Evolutionary conservation across 1,140 invertebrate species (phyloP), one percentile per base, ranked within the genome.

Genomic region (Plectrocnemia conspersa): DNA sequence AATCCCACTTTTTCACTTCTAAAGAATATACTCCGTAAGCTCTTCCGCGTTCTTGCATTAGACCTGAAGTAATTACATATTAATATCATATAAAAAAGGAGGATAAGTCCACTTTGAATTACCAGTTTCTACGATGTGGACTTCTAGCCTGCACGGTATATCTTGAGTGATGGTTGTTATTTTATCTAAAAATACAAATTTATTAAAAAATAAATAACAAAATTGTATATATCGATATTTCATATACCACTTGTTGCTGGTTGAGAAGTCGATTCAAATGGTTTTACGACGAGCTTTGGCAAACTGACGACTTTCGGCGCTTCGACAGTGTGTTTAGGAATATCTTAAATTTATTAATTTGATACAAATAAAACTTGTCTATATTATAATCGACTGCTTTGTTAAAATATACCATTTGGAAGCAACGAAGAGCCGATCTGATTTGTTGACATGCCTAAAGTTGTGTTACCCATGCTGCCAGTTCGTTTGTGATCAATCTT

Each of bases 11-110:
- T 16, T 77, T 83, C 0, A 95, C 91, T 19, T 86, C 81, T 15
- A 96, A 82, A 1, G 91, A 89, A 71, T 97, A 97, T 49, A 95
- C 86, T 0, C 91, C 92, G 69, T 90, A 95, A 0, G 86, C 82
- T 64, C 87, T 88, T 3, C 88, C 88, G 59, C 82, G 82, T 59
- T 90, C 86, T 64, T 82, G 83, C 7, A 88, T 82, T 29, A 90
- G 71, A 38, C 83, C 84, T 83, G 62, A 58, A 73, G 42, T 9
- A 45, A 56, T 25, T 23, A 15, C 24, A 54, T 24, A 33, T 18
- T 25, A 33, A 22, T 1, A 15, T 11, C 16, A 3, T 53, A 36
- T 42, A 38, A n/a, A 7, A 50, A 18, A 52, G 44, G 4, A 5
- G 1, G 3, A 4, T 49, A 19, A 13, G 13, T 3, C 18, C 13